phyloP scores from a whole-genome alignment of 2,888 invertebrate species.

The Tetanocera ferruginea region DNA sequence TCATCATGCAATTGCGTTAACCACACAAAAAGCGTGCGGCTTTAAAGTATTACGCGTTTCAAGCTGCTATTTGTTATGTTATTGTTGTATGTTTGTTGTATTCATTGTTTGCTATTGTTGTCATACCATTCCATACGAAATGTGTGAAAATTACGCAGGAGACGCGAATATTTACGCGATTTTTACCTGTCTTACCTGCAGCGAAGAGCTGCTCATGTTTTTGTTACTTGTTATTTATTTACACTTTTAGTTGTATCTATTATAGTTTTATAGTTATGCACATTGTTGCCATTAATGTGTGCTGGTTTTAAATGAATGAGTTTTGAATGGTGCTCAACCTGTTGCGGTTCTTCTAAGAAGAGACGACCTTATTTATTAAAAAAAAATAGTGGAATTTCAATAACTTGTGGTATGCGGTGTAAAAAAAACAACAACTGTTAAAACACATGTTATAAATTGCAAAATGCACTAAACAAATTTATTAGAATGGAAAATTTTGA shows the following conservation, averaged over 20 bases:
- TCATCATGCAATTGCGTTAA: too few species aligned
- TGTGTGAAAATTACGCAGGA: slow-evolving; percentile 22
- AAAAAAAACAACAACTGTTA: too few species aligned
- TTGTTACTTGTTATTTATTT: not conserved
- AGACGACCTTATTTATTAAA: not conserved
- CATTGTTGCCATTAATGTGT: too few species aligned
- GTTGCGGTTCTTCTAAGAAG: not conserved
- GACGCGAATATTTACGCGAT: slow-evolving; percentile 13
- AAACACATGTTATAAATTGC: too few species aligned
- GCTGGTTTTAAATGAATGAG: too few species aligned
- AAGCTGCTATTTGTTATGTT: not conserved
- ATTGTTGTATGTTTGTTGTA: not conserved
- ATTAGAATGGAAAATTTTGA: too few species aligned
- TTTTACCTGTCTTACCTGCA: not conserved
- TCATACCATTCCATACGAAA: not conserved
- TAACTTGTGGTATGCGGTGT: too few species aligned
- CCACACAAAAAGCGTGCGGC: too few species aligned
- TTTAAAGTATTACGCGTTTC: not conserved
- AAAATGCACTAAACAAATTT: too few species aligned
- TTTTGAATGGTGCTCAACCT: not conserved
- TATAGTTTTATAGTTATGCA: too few species aligned
- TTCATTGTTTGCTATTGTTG: not conserved
- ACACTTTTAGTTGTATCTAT: too few species aligned
- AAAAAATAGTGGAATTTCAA: too few species aligned
- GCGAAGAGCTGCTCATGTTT: not conserved